Percentiles rank a stretch among this genome's conserved stretches.
Evolutionary conservation across 2,113 vertebrate genomes (phyloP).

Genomic region (Glaucidium brasilianum): DNA sequence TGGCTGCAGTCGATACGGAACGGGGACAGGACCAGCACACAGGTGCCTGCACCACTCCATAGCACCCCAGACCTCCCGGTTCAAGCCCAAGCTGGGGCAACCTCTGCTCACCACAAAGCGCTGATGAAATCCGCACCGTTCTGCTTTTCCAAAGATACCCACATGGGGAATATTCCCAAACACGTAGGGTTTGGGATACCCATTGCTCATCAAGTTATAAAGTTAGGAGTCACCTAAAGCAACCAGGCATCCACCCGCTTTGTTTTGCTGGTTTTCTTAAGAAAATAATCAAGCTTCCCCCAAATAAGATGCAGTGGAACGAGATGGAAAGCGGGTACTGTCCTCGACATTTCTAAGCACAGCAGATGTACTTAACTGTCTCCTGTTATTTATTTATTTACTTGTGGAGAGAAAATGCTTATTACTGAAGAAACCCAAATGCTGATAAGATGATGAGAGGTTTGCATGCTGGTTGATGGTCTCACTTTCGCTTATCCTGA

Average conservation of each 20-base stretch:
- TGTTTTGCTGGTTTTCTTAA: not conserved
- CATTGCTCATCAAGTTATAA: not conserved
- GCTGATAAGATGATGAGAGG: constrained; percentile 50
- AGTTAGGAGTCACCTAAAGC: not conserved
- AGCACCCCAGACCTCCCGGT: not conserved
- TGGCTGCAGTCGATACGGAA: not conserved
- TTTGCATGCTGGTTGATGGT: constrained; percentile 55
- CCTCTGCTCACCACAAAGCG: not conserved
- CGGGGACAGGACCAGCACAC: accelerated
- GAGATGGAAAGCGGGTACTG: not conserved
- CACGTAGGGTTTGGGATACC: not conserved
- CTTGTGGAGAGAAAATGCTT: not conserved
- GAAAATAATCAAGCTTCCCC: not conserved
- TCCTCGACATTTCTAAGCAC: not conserved
- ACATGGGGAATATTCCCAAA: accelerated
- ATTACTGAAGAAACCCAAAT: constrained; percentile 1
- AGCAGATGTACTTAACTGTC: not conserved
- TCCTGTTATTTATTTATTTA: constrained; percentile 1
- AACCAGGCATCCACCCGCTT: accelerated
- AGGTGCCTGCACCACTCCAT: accelerated
- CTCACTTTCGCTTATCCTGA: constrained; percentile 34
- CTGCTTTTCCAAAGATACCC: not conserved
- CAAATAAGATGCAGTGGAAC: not conserved
- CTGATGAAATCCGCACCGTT: not conserved
- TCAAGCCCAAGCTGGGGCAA: not conserved